Evolutionary conservation across 2,888 invertebrate species (phyloP), one percentile per base, ranked within the genome.

Genomic region (Trimorus sp.): DNA sequence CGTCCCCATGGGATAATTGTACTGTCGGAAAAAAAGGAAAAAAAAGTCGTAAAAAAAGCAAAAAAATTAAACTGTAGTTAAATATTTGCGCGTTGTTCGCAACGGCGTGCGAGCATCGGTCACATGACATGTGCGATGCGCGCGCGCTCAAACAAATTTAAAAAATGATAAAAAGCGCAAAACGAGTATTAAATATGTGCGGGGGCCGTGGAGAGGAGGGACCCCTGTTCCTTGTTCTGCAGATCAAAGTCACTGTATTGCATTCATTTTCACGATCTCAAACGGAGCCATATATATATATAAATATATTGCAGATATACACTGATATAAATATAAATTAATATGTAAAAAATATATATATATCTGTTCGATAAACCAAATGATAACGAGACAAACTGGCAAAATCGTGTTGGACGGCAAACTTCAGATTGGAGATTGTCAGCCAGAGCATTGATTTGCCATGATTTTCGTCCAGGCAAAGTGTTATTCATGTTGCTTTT

Each of bases 141-240:
- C 85, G 78, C 87, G 87, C 87, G 85, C 87, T 86, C 86, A 84
- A 79, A 74, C 79, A 81, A 84, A 86, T 85, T 80, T 77, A 83
- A 85, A 82, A 78, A 80, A 80, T 59, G 79, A 82, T 77, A 85
- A 83, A 84, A 84, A 69, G 82, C 87, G 87, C 86, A 86, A 89
- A 89, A 88, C 86, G 90, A 91, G 89, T 91, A 91, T 90, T 90
- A 90, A 90, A 91, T 91, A 91, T 91, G 89, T 90, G 90, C 89
- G 91, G 90, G 90, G 90, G 90, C 89, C 90, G 88, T 89, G 89
- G 90, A 90, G 90, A 89, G 90, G 90, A 90, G 90, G 91, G 90
- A 89, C 88, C 87, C 88, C 87, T 75, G 81, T 88, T 89, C 88
- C 89, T 89, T 88, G 85, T 84, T 82, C 85, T 76, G 84, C 79